phyloP scores from a whole-genome alignment of 2,797 vertebrate genomes.

The Antrozous pallidus region DNA sequence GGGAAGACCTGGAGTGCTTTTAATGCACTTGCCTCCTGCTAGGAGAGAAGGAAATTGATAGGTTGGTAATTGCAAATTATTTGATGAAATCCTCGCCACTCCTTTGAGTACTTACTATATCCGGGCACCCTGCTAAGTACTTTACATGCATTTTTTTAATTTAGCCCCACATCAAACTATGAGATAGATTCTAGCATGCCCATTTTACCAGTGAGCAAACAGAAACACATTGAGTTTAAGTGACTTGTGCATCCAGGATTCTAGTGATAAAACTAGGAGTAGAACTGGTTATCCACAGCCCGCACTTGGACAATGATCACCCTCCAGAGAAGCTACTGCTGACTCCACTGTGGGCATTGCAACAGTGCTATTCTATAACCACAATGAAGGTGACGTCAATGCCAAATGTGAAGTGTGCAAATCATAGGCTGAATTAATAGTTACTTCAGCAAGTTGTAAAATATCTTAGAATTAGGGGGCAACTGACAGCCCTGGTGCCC shows the following conservation, averaged over 20 bases:
- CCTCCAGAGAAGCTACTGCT: not conserved
- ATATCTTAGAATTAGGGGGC: not conserved
- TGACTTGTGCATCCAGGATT: not conserved
- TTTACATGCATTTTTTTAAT: not conserved
- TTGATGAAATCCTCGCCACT: not conserved
- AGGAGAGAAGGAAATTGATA: conserved; percentile 20
- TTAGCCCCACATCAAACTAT: not conserved
- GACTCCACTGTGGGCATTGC: not conserved
- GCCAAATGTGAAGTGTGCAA: not conserved
- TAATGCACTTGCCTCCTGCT: not conserved
- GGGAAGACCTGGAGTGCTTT: not conserved
- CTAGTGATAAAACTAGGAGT: not conserved
- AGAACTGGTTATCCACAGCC: not conserved
- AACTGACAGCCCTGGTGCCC: no score
- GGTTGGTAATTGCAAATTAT: not conserved
- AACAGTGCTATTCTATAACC: not conserved
- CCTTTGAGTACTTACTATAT: not conserved
- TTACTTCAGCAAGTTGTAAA: not conserved
- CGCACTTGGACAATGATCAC: fast-evolving
- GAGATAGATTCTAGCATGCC: not conserved
- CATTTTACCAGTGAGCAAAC: not conserved
- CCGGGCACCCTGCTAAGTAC: not conserved
- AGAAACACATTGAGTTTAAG: not conserved
- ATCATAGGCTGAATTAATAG: not conserved
- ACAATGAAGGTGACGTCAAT: not conserved